phyloP scores from a whole-genome alignment of 1,140 invertebrate genomes.

The Diorhabda sublineata region DNA sequence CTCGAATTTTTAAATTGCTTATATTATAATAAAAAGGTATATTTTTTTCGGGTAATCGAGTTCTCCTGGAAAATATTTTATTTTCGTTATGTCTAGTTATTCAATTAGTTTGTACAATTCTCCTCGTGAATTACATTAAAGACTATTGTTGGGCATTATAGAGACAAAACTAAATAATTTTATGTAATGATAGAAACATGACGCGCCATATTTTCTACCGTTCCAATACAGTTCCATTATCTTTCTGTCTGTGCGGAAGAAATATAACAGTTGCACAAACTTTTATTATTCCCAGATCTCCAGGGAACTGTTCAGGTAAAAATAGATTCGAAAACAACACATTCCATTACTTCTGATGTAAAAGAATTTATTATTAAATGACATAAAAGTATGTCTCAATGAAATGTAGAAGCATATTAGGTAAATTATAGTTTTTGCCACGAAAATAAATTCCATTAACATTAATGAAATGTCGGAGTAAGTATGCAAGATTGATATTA shows the following conservation, averaged over 20 bases:
- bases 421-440: no score
- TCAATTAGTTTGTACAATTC: no score
- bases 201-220: conserved; percentile 1
- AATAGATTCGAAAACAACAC: conserved; percentile 3
- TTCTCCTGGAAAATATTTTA: no score
- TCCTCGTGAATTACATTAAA: no score
- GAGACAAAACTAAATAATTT: neutral
- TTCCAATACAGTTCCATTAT: conserved; percentile 2
- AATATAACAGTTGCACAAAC: neutral
- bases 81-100: no score
- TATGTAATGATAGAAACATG: neutral
- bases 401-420: neutral
- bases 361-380: neutral
- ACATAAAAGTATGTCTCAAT: neutral
- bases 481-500: no score
- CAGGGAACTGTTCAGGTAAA: neutral
- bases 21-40: no score
- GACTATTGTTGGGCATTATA: neutral
- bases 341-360: conserved; percentile 2
- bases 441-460: no score
- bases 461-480: no score
- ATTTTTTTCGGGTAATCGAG: no score
- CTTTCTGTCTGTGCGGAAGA: neutral
- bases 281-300: neutral
- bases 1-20: no score